A percentile compares a stretch with the other conserved stretches of the same genome.
These are phyloP conservation scores for Catocala nupta DNA, from an alignment of 2,888 invertebrate genomes.

Conservation along the genomic window DNA sequence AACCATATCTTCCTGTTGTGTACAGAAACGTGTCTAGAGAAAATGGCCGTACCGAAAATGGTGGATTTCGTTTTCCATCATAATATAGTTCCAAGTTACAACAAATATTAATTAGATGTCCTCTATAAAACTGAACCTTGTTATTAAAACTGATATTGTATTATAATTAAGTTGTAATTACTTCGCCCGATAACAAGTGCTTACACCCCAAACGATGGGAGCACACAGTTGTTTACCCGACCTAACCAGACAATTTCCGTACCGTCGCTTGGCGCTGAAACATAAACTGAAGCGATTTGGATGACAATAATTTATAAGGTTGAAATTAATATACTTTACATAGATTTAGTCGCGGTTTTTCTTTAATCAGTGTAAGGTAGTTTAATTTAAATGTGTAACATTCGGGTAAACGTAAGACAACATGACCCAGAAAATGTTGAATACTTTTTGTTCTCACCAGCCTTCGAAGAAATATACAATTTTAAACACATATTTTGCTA, in stretches of 20 bases:
- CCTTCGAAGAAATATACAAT: too few relatives aligned
- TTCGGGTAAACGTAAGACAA: too few relatives aligned
- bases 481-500: too few relatives aligned
- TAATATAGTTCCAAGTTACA: not conserved
- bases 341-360: too few relatives aligned
- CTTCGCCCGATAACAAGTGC: slow-evolving; percentile 29
- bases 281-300: slow-evolving; percentile 22
- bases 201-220: slow-evolving; percentile 42
- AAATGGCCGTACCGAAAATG: too few relatives aligned
- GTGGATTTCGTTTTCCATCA: not conserved
- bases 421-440: too few relatives aligned
- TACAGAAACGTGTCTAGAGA: too few relatives aligned
- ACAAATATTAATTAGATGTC: not conserved
- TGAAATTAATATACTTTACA: not conserved
- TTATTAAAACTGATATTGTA: slow-evolving; percentile 14
- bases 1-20: too few relatives aligned
- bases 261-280: slow-evolving; percentile 12
- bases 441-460: too few relatives aligned
- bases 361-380: too few relatives aligned
- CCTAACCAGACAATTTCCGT: slow-evolving; percentile 62
- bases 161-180: slow-evolving; percentile 38
- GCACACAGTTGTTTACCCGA: slow-evolving; percentile 54
- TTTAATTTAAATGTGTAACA: too few relatives aligned
- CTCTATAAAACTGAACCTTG: slow-evolving; percentile 5
- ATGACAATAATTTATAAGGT: not conserved